Percentiles rank a stretch among this genome's conserved stretches.
These are phyloP conservation scores for Rattus rattus DNA, from an alignment of 2,113 vertebrate genomes.

Conservation along the genomic window DNA sequence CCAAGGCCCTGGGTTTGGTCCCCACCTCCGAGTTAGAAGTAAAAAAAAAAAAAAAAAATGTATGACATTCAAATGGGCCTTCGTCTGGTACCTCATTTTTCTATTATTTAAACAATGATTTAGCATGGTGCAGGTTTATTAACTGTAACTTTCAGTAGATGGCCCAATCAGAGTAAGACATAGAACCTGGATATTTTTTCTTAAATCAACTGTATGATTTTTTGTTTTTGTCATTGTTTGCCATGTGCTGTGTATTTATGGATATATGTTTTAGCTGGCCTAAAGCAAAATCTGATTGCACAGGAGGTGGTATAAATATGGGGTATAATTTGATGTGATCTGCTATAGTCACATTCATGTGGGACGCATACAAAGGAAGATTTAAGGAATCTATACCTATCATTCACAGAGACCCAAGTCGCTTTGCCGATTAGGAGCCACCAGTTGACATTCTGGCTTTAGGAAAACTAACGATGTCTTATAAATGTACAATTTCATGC, in stretches of 20 bases:
- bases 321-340: neutral
- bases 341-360: neutral
- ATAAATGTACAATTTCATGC: neutral
- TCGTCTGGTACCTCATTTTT: slow-evolving; percentile 2
- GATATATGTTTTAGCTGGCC: slow-evolving; percentile 4
- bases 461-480: neutral
- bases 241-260: neutral
- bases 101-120: slow-evolving; percentile 36
- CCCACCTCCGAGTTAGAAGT: too few species aligned
- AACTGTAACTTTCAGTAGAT: slow-evolving; percentile 42
- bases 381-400: neutral
- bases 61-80: slow-evolving; percentile 25
- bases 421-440: neutral
- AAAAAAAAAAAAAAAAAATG: too few species aligned
- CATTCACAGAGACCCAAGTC: neutral
- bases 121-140: neutral
- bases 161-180: neutral
- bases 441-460: neutral
- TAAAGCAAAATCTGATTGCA: slow-evolving; percentile 31
- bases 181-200: slow-evolving; percentile 9
- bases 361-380: slow-evolving; percentile 31
- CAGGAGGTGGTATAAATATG: slow-evolving; percentile 30
- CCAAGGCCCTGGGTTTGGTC: too few species aligned
- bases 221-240: neutral
- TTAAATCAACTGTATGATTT: neutral